Percentiles rank a stretch among this genome's conserved stretches.
phyloP scores from a whole-genome alignment of 2,113 vertebrate genomes.

The Ia io region DNA sequence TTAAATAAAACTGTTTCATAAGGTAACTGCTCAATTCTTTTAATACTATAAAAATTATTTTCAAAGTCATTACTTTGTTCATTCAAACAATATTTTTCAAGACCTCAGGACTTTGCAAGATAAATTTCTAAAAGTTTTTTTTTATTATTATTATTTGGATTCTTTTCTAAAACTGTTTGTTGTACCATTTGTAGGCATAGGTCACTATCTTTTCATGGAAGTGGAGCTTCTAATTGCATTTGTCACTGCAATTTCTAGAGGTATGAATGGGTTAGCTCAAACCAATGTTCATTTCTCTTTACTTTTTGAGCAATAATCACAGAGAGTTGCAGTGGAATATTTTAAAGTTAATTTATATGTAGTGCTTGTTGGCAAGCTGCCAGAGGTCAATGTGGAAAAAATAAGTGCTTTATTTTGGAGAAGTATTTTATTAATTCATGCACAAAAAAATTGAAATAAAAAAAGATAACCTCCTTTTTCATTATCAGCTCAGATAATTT shows the following conservation, averaged over 20 bases:
- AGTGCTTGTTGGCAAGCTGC: not conserved
- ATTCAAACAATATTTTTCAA: not conserved
- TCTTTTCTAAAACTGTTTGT: not conserved
- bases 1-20: not conserved
- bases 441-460: not conserved
- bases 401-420: not conserved
- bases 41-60: not conserved
- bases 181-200: not conserved
- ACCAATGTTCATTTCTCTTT: not conserved
- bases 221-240: not conserved
- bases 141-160: not conserved
- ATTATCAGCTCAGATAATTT: not conserved
- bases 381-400: not conserved
- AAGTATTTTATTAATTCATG: not conserved
- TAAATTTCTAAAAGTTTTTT: not conserved
- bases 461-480: not conserved
- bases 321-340: too few species aligned
- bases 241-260: not conserved
- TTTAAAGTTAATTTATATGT: not conserved
- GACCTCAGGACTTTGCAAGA: not conserved
- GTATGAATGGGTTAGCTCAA: not conserved
- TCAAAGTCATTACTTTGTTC: not conserved
- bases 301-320: not conserved
- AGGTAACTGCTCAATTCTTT: not conserved
- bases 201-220: not conserved